A percentile compares a stretch with the other conserved stretches of the same genome.
phyloP scores from a whole-genome alignment of 2,113 vertebrate species.

The Tragelaphus scriptus region DNA sequence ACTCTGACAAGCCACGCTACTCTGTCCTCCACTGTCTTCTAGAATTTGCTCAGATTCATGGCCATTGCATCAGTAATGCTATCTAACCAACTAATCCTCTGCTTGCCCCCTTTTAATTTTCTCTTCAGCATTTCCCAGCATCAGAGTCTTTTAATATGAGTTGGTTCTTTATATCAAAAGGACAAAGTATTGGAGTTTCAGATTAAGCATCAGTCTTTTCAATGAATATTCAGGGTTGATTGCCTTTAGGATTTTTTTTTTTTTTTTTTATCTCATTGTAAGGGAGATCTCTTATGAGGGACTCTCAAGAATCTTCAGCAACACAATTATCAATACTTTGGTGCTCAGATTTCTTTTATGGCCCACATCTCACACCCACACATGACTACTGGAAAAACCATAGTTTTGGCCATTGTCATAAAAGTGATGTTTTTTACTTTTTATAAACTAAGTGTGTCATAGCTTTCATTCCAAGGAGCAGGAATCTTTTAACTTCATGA shows the following conservation, averaged over 20 bases:
- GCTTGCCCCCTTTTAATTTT: background rate
- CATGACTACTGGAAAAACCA: background rate
- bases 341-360: background rate
- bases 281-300: background rate
- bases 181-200: background rate
- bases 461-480: background rate
- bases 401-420: background rate
- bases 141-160: background rate
- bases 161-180: background rate
- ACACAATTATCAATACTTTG: background rate
- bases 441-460: background rate
- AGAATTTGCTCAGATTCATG: background rate
- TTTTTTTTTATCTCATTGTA: background rate
- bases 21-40: background rate
- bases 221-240: background rate
- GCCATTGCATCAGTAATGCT: background rate
- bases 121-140: background rate
- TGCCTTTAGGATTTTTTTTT: background rate
- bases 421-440: background rate
- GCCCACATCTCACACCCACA: background rate
- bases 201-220: background rate
- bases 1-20: accelerated
- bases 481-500: background rate
- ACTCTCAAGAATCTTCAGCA: background rate
- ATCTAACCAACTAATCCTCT: background rate